phyloP scores from a whole-genome alignment of 2,888 invertebrate species.

The Ormia ochracea region DNA sequence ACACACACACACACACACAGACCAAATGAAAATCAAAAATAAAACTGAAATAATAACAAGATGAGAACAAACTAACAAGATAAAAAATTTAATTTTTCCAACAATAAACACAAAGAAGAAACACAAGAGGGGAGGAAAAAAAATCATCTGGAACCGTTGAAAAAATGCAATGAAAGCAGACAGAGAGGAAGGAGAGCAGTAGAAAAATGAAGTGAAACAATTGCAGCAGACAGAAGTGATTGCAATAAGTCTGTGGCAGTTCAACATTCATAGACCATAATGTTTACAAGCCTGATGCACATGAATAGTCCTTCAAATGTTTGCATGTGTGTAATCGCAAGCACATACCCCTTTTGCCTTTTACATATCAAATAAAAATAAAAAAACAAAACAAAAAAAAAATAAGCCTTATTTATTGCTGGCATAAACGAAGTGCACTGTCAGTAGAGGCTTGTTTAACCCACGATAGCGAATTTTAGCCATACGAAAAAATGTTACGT shows the following conservation, averaged over 20 bases:
- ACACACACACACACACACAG: constrained; percentile 26
- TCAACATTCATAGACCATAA: constrained; percentile 27
- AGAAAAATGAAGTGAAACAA: background rate
- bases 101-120: background rate
- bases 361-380: too few species aligned
- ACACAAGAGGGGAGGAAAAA: background rate
- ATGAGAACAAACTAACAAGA: constrained; percentile 20
- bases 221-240: constrained; percentile 11
- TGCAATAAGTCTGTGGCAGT: constrained; percentile 39
- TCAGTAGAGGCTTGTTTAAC: background rate
- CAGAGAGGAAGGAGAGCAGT: background rate
- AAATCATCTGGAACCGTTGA: constrained; percentile 22
- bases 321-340: background rate
- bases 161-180: constrained; percentile 14
- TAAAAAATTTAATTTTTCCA: constrained; percentile 7
- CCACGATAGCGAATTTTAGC: background rate
- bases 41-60: constrained; percentile 29
- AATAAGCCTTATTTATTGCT: background rate
- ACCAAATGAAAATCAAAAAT: background rate
- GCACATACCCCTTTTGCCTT: background rate
- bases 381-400: too few species aligned
- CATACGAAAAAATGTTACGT: background rate
- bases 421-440: background rate
- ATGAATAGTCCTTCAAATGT: too few species aligned
- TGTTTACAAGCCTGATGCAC: constrained; percentile 28